phyloP scores from a whole-genome alignment of 2,113 vertebrate genomes.

The Phrynocephalus versicolor region DNA sequence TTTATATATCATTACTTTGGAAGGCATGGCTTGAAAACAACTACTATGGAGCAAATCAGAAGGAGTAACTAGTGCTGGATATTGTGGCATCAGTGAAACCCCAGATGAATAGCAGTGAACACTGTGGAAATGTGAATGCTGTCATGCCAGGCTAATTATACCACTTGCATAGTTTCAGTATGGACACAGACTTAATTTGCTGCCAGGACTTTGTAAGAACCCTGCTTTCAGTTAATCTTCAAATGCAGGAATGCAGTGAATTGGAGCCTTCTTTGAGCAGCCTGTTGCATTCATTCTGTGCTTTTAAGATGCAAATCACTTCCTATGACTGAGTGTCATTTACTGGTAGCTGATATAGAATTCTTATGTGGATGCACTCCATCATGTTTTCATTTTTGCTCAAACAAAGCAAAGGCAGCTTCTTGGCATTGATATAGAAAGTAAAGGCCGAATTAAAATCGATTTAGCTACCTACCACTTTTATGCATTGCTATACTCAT shows the following conservation, averaged over 20 bases:
- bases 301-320: constrained; percentile 28
- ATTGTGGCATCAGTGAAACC: neutral
- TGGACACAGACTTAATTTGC: constrained; percentile 7
- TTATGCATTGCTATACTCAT: neutral
- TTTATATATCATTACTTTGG: neutral
- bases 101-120: neutral
- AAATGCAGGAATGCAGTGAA: neutral
- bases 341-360: neutral
- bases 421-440: neutral
- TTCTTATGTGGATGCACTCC: neutral
- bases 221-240: constrained; percentile 8
- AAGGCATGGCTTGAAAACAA: neutral
- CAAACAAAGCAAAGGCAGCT: neutral
- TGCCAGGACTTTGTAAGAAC: neutral
- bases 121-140: neutral
- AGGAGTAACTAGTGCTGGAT: neutral
- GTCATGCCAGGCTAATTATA: neutral
- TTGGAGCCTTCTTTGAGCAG: neutral
- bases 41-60: neutral
- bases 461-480: neutral
- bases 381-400: neutral
- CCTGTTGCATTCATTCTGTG: constrained; percentile 9
- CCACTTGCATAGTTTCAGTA: neutral
- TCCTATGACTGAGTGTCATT: constrained; percentile 6
- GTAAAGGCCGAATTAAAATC: neutral